Base-by-base conservation (phyloP, 2,888 invertebrate genomes). In the Caenorhabditis sp. region DNA sequence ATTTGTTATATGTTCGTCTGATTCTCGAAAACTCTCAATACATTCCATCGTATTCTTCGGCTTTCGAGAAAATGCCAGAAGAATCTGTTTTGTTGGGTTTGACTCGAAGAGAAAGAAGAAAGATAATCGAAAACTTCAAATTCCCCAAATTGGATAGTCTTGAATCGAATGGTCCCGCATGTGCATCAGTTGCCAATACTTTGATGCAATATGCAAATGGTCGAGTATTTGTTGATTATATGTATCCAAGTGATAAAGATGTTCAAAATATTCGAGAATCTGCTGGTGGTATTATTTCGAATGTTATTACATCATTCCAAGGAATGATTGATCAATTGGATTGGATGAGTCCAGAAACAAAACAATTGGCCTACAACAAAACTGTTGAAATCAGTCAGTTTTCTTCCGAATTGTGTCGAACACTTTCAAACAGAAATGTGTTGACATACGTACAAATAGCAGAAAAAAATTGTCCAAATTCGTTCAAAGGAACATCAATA, bases 241-340 rank as follows among this genome's bases (percentile, higher is more conserved):
- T 81, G 63, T 84, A 81, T 66, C 82, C 83, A n/a, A 81, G 65
- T 23, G 27, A 27, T 0, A 27, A 59, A 1, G 71, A 76, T 31
- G 66, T 76, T 4, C 17, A n/a, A 12, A 60, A 55, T n/a, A 76
- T 84, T 53, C 70, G 79, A 53, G n/a, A 26, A 5, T 68, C 63
- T 24, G 79, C 77, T 21, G 72, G 70, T 21, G 80, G 74, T 24
- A 63, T 81, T 24, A 80, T 80, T 60, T 57, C 54, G n/a, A 80
- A 78, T 31, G 74, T 83, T 14, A 76, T 80, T 26, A 79, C 72
- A 21, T 77, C 83, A 23, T 80, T 83, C 77, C 78, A 81, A 70
- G 80, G 80, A 74, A 84, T 84, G 84, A 66, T 84, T 27, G 76
- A 77, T 54, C 78, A 79, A 51, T 66, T 84, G 12, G 80, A 81